Conservation (phyloP, 2,113 vertebrate genomes). For the Myocastor coypus region DNA sequence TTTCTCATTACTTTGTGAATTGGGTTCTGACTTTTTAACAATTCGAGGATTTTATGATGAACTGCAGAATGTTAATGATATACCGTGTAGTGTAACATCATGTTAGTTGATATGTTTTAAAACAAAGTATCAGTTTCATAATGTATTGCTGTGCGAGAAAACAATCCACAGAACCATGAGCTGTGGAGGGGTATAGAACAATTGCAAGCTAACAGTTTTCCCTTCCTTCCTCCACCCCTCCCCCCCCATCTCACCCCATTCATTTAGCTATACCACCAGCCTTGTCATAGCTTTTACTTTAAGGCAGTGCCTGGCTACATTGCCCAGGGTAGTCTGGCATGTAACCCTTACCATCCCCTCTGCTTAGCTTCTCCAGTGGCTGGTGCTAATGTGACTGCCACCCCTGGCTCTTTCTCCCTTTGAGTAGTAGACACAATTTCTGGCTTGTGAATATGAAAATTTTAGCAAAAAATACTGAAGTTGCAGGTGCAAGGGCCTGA, state of each 20-base stretch:
- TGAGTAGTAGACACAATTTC: neutral
- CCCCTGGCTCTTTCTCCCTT: neutral
- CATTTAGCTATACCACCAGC: neutral
- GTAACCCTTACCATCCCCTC: neutral
- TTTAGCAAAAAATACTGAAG: neutral
- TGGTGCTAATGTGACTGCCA: neutral
- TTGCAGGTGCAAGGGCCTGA: neutral
- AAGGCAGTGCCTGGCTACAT: neutral
- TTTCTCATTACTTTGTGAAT: neutral
- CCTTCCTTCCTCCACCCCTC: neutral
- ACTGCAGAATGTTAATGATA: neutral
- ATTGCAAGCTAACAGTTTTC: neutral
- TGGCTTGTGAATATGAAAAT: neutral
- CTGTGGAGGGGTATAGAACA: neutral
- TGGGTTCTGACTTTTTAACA: slow-evolving; percentile 44
- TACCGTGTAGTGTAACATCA: neutral
- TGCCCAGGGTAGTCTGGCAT: neutral
- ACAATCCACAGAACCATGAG: neutral
- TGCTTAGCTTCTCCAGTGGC: neutral
- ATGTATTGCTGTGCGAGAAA: neutral
- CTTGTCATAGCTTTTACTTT: neutral
- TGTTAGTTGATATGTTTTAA: neutral
- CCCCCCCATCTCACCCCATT: neutral
- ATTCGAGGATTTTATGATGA: slow-evolving; percentile 10
- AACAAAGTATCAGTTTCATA: neutral